phyloP scores from a whole-genome alignment of 1,140 invertebrate species.

The Agrypnia vestita region DNA sequence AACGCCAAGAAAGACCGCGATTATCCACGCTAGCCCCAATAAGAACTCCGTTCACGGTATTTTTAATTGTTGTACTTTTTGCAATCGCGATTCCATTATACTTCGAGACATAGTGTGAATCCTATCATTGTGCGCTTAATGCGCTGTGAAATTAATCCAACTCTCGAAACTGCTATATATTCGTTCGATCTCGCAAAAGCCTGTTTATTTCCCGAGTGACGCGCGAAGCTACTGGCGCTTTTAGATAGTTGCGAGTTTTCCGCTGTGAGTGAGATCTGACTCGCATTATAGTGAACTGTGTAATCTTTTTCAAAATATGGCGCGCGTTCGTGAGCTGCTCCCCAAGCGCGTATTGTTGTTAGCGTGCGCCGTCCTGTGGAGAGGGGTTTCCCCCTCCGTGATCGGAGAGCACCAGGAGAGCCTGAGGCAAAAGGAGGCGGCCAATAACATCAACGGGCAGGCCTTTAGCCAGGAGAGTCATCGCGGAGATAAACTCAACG shows the following conservation, averaged over 20 bases:
- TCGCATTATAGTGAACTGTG: slow-evolving; percentile 13
- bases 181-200: slow-evolving; percentile 1
- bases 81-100: slow-evolving; percentile 64
- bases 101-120: slow-evolving; percentile 66
- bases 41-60: slow-evolving; percentile 46
- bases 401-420: slow-evolving; percentile 58
- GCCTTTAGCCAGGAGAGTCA: slow-evolving; percentile 67
- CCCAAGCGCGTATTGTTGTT: slow-evolving; percentile 47
- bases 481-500: slow-evolving; percentile 69
- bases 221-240: slow-evolving; percentile 17
- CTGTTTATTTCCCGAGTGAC: slow-evolving; percentile 52
- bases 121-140: slow-evolving; percentile 71
- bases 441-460: slow-evolving; percentile 67
- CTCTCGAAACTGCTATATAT: slow-evolving; percentile 67
- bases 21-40: slow-evolving; percentile 53
- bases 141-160: slow-evolving; percentile 68
- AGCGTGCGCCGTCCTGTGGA: slow-evolving; percentile 44
- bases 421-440: slow-evolving; percentile 67
- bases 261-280: slow-evolving; percentile 17
- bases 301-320: slow-evolving; percentile 48
- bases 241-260: neutral
- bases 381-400: slow-evolving; percentile 64
- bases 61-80: slow-evolving; percentile 56
- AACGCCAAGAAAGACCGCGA: slow-evolving; percentile 52
- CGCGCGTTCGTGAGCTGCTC: slow-evolving; percentile 41